Conservation (phyloP, 1,140 invertebrate species). For the Zaprionus vittiger region DNA sequence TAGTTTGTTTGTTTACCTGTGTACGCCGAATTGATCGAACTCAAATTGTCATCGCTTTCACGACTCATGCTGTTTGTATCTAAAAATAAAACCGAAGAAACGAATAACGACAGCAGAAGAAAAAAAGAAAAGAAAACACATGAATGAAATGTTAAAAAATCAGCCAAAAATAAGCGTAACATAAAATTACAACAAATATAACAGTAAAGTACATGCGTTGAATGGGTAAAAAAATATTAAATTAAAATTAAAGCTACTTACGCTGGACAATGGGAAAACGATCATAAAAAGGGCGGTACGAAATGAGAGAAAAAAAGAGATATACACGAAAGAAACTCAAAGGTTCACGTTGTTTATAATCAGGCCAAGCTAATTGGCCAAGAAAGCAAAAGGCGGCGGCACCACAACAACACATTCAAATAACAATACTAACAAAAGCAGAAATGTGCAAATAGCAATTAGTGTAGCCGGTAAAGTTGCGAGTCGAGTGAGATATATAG, state of each 20-base stretch:
- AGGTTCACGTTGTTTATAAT: slow-evolving; percentile 37
- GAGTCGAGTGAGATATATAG: slow-evolving; percentile 25
- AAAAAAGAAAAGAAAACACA: slow-evolving; percentile 26
- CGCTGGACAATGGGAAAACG: slow-evolving; percentile 41
- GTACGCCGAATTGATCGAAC: slow-evolving; percentile 82
- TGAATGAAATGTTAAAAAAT: slow-evolving; percentile 40
- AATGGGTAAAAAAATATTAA: slow-evolving; percentile 52
- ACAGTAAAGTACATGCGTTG: slow-evolving; percentile 32
- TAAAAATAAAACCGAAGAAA: slow-evolving; percentile 70
- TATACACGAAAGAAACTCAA: slow-evolving; percentile 10
- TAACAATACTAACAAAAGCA: slow-evolving; percentile 42
- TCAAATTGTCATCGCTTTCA: slow-evolving; percentile 84
- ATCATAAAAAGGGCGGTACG: slow-evolving; percentile 40
- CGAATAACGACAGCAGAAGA: slow-evolving; percentile 51
- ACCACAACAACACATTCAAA: slow-evolving; percentile 48
- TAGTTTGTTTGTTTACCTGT: slow-evolving; percentile 72
- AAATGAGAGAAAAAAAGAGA: slow-evolving; percentile 15
- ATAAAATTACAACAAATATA: slow-evolving; percentile 43
- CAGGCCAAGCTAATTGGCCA: slow-evolving; percentile 64
- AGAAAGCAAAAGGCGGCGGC: slow-evolving; percentile 57
- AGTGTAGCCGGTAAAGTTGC: slow-evolving; percentile 55
- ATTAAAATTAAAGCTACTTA: slow-evolving; percentile 69
- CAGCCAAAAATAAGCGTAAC: slow-evolving; percentile 46
- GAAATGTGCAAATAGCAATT: slow-evolving; percentile 68
- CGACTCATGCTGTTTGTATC: slow-evolving; percentile 83